phyloP scores from a whole-genome alignment of 2,888 invertebrate species.

The Tanytarsus gracilentus region DNA sequence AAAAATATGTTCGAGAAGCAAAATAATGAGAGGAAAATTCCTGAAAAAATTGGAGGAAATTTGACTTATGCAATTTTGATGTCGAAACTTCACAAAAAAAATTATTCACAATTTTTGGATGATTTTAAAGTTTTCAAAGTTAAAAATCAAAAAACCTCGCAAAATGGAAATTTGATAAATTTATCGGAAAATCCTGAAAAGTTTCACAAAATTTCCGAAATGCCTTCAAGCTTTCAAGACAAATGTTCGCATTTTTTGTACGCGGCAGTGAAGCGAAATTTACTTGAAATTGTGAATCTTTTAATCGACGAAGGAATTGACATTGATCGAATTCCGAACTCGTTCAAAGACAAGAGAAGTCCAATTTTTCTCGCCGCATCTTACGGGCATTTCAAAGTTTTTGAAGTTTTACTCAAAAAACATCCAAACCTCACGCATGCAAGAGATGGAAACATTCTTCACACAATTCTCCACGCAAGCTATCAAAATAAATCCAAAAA shows the following conservation, averaged over 20 bases:
- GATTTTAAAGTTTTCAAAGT: background rate
- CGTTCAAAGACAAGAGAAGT: too few relatives aligned
- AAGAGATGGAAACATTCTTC: background rate
- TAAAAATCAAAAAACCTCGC: background rate
- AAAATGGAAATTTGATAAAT: background rate
- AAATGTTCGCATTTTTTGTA: too few relatives aligned
- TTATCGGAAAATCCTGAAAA: too few relatives aligned
- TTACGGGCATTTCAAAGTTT: background rate
- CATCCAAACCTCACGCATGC: background rate
- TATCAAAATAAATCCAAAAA: background rate
- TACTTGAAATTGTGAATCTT: too few relatives aligned
- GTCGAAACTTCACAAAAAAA: background rate
- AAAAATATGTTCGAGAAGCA: background rate
- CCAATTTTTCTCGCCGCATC: background rate
- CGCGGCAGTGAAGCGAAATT: too few relatives aligned
- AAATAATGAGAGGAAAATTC: background rate
- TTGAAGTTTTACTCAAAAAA: background rate
- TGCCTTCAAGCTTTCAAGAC: too few relatives aligned
- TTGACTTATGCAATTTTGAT: background rate
- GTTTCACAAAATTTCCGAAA: too few relatives aligned
- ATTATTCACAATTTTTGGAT: background rate
- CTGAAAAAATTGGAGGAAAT: background rate
- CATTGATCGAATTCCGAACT: too few relatives aligned
- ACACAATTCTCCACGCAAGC: slow-evolving; percentile 2
- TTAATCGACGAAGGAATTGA: too few relatives aligned